These are phyloP conservation scores for Pyrgilauda ruficollis DNA, from an alignment of 2,113 vertebrate species.

Conservation along the genomic window DNA sequence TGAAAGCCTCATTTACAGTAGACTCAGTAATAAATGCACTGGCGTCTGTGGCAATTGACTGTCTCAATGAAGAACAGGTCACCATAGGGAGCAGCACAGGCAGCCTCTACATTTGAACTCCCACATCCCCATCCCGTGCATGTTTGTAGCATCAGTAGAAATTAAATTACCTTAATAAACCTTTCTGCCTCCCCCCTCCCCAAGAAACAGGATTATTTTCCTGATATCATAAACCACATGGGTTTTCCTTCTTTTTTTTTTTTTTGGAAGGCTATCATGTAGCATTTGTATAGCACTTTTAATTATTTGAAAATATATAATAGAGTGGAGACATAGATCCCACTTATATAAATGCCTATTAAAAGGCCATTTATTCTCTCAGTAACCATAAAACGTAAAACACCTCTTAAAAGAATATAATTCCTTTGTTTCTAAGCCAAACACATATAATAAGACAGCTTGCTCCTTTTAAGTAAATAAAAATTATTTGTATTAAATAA, in stretches of 20 bases:
- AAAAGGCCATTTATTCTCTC: conserved; percentile 72
- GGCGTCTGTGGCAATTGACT: conserved; percentile 73
- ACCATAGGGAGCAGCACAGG: conserved; percentile 23
- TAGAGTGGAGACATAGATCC: conserved; percentile 62
- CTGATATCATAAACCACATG: conserved; percentile 30
- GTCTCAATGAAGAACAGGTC: conserved; percentile 75
- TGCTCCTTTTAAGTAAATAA: conserved; percentile 75
- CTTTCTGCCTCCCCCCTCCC: conserved; percentile 22
- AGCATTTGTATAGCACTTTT: conserved; percentile 48
- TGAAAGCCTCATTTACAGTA: conserved; percentile 72
- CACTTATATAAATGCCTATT: conserved; percentile 66
- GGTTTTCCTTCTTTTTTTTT: conserved; percentile 34
- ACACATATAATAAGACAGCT: conserved; percentile 64
- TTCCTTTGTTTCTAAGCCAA: conserved; percentile 77
- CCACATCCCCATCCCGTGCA: conserved; percentile 14
- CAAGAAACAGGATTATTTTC: not conserved
- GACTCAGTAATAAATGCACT: conserved; percentile 74
- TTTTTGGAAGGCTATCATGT: conserved; percentile 44
- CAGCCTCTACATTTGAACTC: conserved; percentile 20
- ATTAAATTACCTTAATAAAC: conserved; percentile 52
- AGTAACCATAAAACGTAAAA: conserved; percentile 75
- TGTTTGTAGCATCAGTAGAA: conserved; percentile 49
- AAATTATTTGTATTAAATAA: conserved; percentile 72
- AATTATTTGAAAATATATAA: conserved; percentile 71
- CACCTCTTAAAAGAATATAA: conserved; percentile 76